Evolutionary conservation across 2,797 vertebrate species (phyloP).

Genomic region (Neosilurus hyrtlii): DNA sequence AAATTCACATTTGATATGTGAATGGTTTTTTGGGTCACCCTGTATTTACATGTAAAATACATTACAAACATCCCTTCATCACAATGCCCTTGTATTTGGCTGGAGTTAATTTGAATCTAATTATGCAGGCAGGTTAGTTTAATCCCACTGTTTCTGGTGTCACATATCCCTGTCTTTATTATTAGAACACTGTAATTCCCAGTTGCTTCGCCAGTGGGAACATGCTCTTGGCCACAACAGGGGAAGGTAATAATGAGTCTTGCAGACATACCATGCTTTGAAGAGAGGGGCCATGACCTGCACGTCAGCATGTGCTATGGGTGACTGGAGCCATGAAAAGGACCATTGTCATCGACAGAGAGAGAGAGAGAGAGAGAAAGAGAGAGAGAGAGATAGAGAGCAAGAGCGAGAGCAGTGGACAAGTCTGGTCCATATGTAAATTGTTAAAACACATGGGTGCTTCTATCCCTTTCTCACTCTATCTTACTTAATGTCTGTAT

Average conservation of each 20-base stretch:
- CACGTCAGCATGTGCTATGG: slow-evolving; percentile 55
- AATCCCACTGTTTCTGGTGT: slow-evolving; percentile 19
- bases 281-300: slow-evolving; percentile 63
- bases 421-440: slow-evolving; percentile 36
- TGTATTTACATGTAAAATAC: background rate
- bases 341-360: slow-evolving; percentile 44
- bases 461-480: slow-evolving; percentile 18
- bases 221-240: slow-evolving; percentile 24
- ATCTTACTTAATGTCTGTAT: background rate
- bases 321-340: slow-evolving; percentile 58
- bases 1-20: too few species aligned
- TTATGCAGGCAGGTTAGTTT: slow-evolving; percentile 32
- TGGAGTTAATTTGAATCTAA: slow-evolving; percentile 32
- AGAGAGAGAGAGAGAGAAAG: slow-evolving; percentile 12
- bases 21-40: too few species aligned
- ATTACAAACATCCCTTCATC: slow-evolving; percentile 34
- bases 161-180: slow-evolving; percentile 54
- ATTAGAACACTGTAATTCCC: slow-evolving; percentile 62
- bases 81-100: slow-evolving; percentile 13
- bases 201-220: slow-evolving; percentile 43
- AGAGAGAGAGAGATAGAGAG: too few species aligned
- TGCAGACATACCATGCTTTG: slow-evolving; percentile 62
- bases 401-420: slow-evolving; percentile 23
- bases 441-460: slow-evolving; percentile 49
- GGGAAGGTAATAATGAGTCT: slow-evolving; percentile 61